A percentile compares a stretch with the other conserved stretches of the same genome.
These are phyloP conservation scores for Cordilura impudica DNA, from an alignment of 2,888 invertebrate genomes.

Conservation along the genomic window DNA sequence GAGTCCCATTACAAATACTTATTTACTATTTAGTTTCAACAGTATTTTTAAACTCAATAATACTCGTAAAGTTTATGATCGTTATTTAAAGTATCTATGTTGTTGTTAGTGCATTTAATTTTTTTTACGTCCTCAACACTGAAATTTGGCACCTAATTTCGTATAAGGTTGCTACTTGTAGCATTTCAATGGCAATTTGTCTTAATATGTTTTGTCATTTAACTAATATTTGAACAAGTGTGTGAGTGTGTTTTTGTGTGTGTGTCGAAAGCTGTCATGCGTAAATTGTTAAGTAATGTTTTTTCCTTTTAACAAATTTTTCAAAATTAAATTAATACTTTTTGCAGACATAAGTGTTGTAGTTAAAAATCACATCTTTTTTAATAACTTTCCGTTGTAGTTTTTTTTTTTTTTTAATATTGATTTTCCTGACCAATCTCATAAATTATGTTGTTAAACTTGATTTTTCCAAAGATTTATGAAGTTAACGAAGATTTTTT, in stretches of 20 bases:
- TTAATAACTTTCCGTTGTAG: neutral
- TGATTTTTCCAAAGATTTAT: constrained; percentile 17
- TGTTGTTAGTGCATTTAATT: neutral
- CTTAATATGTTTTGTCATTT: constrained; percentile 27
- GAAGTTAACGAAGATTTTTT: constrained; percentile 19
- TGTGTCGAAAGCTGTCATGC: neutral
- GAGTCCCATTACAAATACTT: too few species aligned
- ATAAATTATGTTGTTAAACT: constrained; percentile 45
- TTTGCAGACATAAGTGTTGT: neutral
- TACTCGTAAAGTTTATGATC: too few species aligned
- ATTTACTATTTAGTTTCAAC: too few species aligned
- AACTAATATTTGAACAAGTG: constrained; percentile 12
- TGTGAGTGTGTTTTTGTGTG: constrained; percentile 24
- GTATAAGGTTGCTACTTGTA: neutral
- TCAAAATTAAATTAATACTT: constrained; percentile 4
- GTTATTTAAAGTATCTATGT: neutral
- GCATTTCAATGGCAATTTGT: constrained; percentile 34
- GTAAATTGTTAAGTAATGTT: constrained; percentile 39
- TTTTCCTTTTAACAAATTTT: constrained; percentile 10
- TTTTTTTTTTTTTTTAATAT: neutral
- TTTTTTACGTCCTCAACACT: neutral
- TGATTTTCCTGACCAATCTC: neutral
- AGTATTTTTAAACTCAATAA: too few species aligned
- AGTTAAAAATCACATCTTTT: neutral
- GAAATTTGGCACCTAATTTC: neutral